A percentile compares a stretch with the other conserved stretches of the same genome.
Evolutionary conservation across 2,797 vertebrate genomes (phyloP).

Genomic region (Botia almorhae): DNA sequence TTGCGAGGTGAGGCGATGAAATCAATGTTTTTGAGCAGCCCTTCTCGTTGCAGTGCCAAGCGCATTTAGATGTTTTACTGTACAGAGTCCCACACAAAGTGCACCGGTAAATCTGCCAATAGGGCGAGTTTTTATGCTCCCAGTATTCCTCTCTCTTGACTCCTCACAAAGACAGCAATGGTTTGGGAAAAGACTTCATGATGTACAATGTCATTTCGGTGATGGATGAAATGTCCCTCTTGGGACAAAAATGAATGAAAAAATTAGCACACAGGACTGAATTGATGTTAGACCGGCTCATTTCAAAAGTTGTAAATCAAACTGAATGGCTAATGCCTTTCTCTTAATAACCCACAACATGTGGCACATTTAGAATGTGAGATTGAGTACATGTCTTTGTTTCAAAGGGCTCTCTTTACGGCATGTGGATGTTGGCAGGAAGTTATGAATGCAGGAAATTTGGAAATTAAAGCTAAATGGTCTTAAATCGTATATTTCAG

Average conservation of each 20-base stretch:
- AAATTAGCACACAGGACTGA: constrained; percentile 32
- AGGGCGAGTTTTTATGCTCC: constrained; percentile 20
- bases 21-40: constrained; percentile 49
- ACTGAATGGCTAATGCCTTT: constrained; percentile 45
- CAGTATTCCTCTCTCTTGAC: constrained; percentile 20
- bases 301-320: constrained; percentile 50
- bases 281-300: constrained; percentile 25
- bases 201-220: constrained; percentile 66
- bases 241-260: constrained; percentile 24
- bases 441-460: neutral
- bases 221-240: constrained; percentile 65
- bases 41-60: constrained; percentile 35
- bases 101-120: constrained; percentile 50
- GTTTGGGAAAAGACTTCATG: constrained; percentile 48
- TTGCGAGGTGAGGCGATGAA: constrained; percentile 33
- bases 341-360: constrained; percentile 48
- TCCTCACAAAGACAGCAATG: constrained; percentile 19
- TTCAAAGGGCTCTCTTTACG: constrained; percentile 19
- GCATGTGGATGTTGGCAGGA: neutral
- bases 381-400: constrained; percentile 12
- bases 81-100: constrained; percentile 24
- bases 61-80: constrained; percentile 53
- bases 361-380: constrained; percentile 9
- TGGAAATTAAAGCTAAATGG: neutral
- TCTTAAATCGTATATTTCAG: neutral